These are phyloP conservation scores for Oncorhynchus gorbuscha DNA, from an alignment of 2,113 vertebrate species.

Conservation along the genomic window DNA sequence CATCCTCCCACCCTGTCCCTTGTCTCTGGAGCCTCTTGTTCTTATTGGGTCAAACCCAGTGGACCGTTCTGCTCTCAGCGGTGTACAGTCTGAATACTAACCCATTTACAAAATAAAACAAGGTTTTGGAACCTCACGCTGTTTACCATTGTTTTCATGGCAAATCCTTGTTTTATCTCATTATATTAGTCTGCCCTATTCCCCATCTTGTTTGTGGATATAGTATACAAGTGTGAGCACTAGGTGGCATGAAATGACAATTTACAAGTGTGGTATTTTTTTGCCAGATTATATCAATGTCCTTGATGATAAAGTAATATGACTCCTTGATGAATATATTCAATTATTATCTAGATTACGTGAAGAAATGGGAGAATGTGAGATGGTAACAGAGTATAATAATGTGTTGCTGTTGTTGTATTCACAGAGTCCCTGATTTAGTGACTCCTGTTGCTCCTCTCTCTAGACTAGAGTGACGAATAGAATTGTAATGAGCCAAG, in stretches of 20 bases:
- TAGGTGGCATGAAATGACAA: slow-evolving; percentile 36
- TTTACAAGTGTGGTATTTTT: neutral
- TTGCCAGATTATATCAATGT: neutral
- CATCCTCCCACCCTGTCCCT: slow-evolving; percentile 80
- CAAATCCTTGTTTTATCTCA: neutral
- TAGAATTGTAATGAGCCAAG: neutral
- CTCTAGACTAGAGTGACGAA: neutral
- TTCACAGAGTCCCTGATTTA: neutral
- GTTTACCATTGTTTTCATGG: slow-evolving; percentile 62
- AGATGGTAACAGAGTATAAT: neutral
- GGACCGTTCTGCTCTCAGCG: slow-evolving; percentile 82
- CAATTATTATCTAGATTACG: too few species aligned
- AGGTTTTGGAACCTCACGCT: slow-evolving; percentile 81
- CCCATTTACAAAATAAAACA: slow-evolving; percentile 76
- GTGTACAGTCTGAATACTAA: slow-evolving; percentile 96
- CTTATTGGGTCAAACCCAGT: slow-evolving; percentile 85
- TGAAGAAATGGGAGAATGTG: neutral
- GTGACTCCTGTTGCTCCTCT: neutral
- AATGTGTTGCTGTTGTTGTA: neutral
- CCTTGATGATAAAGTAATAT: neutral
- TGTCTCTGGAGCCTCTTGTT: slow-evolving; percentile 81
- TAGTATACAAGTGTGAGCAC: slow-evolving; percentile 2
- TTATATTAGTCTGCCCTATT: neutral
- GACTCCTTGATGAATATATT: neutral
- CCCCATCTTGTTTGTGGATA: slow-evolving; percentile 2